These are phyloP conservation scores for Ceratitis capitata DNA, from an alignment of 1,140 invertebrate genomes.

Conservation along the genomic window DNA sequence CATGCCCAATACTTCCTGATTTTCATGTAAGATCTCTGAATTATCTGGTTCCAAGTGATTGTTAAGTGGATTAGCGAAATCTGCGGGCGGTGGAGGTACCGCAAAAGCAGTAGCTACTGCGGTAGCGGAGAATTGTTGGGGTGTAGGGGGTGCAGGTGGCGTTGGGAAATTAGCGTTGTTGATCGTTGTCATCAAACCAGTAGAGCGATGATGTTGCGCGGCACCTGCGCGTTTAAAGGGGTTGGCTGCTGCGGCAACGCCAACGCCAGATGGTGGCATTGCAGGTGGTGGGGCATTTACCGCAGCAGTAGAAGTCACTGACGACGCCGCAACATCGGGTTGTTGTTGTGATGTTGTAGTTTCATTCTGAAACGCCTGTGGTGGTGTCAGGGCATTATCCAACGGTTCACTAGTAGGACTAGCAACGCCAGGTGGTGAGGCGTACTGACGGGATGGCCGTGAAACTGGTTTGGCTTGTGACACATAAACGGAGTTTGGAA, in stretches of 20 bases:
- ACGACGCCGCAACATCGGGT: conserved; percentile 4
- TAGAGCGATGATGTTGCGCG: conserved; percentile 62
- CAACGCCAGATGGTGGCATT: conserved; percentile 27
- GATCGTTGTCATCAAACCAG: conserved; percentile 53
- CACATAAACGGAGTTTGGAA: conserved; percentile 45
- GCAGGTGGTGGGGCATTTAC: conserved; percentile 40
- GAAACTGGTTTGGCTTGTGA: conserved; percentile 47
- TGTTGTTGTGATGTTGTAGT: not conserved
- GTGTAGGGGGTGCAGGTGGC: conserved; percentile 38
- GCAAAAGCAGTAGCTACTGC: conserved; percentile 29
- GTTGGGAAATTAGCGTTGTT: conserved; percentile 43
- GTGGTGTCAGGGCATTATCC: conserved; percentile 35
- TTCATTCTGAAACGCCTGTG: conserved; percentile 58
- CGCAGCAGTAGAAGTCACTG: conserved; percentile 23
- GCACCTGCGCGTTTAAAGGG: conserved; percentile 63
- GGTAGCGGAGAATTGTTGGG: conserved; percentile 39
- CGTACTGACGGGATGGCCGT: conserved; percentile 44
- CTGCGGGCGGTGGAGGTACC: conserved; percentile 44
- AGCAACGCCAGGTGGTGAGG: conserved; percentile 41
- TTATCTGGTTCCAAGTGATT: conserved; percentile 70
- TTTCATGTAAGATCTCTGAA: conserved; percentile 70
- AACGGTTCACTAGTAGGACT: conserved; percentile 27
- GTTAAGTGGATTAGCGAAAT: conserved; percentile 46
- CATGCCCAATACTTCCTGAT: conserved; percentile 44
- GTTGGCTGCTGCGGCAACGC: conserved; percentile 48